Evolutionary conservation across 2,797 vertebrate species (phyloP).

Genomic region (Scomberomorus guttatus): DNA sequence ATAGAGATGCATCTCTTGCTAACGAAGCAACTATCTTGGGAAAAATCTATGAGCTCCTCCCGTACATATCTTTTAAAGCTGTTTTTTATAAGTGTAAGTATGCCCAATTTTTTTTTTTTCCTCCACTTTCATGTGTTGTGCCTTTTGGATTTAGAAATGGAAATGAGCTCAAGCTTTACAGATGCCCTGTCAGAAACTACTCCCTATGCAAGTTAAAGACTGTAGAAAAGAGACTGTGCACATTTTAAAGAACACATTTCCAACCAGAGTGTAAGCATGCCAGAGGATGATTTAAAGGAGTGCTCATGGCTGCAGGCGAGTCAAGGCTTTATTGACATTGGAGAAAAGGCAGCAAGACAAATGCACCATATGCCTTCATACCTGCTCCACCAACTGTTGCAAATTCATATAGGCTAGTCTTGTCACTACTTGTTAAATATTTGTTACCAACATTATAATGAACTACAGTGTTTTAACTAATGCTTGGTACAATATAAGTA

Average conservation of each 20-base stretch:
- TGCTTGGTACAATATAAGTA: neutral
- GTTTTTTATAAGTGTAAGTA: conserved; percentile 97
- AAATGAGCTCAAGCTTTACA: neutral
- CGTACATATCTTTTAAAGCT: conserved; percentile 90
- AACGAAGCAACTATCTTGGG: conserved; percentile 90
- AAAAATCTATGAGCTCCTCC: conserved; percentile 92
- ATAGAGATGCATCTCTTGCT: conserved; percentile 89
- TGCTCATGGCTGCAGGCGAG: neutral
- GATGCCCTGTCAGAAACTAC: neutral
- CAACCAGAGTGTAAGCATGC: neutral
- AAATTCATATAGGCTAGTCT: neutral
- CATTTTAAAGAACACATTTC: neutral
- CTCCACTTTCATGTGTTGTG: neutral
- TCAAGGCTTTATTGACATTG: neutral
- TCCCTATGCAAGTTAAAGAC: neutral
- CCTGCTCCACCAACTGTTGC: conserved; percentile 6
- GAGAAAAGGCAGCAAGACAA: neutral
- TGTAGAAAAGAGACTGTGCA: neutral
- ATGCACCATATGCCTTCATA: neutral
- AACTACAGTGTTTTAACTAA: neutral
- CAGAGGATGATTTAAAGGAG: conserved; percentile 15
- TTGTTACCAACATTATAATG: neutral
- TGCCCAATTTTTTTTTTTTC: neutral
- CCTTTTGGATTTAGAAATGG: neutral
- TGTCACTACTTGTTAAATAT: conserved; percentile 14